Evolutionary conservation across 1,140 invertebrate genomes (phyloP).

Genomic region (Amyelois transitella): DNA sequence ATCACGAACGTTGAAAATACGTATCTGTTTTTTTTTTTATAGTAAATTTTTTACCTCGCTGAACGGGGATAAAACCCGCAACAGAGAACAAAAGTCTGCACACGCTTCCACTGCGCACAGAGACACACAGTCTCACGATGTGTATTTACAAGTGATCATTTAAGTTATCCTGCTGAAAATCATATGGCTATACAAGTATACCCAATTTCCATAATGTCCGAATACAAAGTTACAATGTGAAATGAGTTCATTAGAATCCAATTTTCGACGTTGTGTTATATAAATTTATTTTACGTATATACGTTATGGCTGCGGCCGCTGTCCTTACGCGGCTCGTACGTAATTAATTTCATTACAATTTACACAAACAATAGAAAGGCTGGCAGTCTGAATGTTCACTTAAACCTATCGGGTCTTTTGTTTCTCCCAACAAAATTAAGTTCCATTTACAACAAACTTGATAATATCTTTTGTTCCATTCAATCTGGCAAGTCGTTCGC

Average conservation of each 20-base stretch:
- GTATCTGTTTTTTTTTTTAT: too few species aligned
- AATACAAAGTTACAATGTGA: neutral
- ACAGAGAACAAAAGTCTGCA: too few species aligned
- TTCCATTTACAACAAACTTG: conserved; percentile 20
- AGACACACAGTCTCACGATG: too few species aligned
- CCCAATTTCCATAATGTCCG: neutral
- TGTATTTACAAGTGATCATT: too few species aligned
- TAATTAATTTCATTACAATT: conserved; percentile 30
- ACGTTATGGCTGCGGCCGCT: neutral
- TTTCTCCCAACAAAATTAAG: conserved; percentile 16
- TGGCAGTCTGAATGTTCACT: conserved; percentile 18
- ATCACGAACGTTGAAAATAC: too few species aligned
- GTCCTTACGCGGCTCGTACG: conserved; percentile 18
- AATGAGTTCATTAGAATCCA: too few species aligned
- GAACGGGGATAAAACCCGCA: too few species aligned
- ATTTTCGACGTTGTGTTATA: too few species aligned
- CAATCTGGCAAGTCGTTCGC: conserved; percentile 7
- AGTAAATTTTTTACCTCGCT: too few species aligned
- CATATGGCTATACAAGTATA: too few species aligned
- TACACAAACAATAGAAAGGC: conserved; percentile 20
- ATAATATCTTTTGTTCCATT: conserved; percentile 21
- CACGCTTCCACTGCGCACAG: too few species aligned
- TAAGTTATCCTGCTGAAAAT: too few species aligned
- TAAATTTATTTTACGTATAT: neutral
- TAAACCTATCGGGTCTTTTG: conserved; percentile 21